Evolutionary conservation across 2,113 vertebrate genomes (phyloP), one percentile per base, ranked within the genome.

Genomic region (Elephantulus edwardii): DNA sequence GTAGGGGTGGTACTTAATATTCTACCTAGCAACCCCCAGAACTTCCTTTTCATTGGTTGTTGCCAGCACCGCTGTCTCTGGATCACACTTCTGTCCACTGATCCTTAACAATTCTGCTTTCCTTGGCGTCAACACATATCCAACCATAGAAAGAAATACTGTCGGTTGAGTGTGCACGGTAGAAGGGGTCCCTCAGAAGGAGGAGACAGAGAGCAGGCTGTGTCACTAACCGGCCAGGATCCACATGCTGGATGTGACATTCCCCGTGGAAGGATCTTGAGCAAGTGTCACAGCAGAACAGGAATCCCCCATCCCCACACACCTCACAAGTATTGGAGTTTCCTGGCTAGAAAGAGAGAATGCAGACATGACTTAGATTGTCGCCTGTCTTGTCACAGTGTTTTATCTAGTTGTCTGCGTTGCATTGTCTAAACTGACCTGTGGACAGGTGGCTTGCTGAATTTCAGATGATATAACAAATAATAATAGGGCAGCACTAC

Each of bases 271-370:
- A 99, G 75, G 98, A 98, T 77, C 86, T 96, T 48, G 98, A 97
- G 91, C 99, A 99, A 40, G 98, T 98, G 0, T 99, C 98, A 42
- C 99, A 99, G 95, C 98, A 98, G 74, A 98, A 98, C 80, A 99
- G 96, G 82, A 97, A 95, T 0, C 98, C 98, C 3, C 97, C 97
- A 0, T 98, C 96, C 3, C 85, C 95, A 5, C 99, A 99, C 12
- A 96, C 96, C 0, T 92, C 94, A 54, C 99, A 99, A 86, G 98
- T 97, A 19, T 99, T 98, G 85, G 98, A 98, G 0, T 99, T 99
- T 93, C 94, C 5, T 1, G 66, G 89, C 94, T 96, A 54, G 72
- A 93, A 88, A 28, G 64, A 94, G 71, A 83, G 40, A 50, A 89
- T 9, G 26, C 7, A 66, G 48, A 93, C 8, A 54, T 50, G 19